Evolutionary conservation across 2,113 vertebrate species (phyloP).

Genomic region (Percopsis transmontana): DNA sequence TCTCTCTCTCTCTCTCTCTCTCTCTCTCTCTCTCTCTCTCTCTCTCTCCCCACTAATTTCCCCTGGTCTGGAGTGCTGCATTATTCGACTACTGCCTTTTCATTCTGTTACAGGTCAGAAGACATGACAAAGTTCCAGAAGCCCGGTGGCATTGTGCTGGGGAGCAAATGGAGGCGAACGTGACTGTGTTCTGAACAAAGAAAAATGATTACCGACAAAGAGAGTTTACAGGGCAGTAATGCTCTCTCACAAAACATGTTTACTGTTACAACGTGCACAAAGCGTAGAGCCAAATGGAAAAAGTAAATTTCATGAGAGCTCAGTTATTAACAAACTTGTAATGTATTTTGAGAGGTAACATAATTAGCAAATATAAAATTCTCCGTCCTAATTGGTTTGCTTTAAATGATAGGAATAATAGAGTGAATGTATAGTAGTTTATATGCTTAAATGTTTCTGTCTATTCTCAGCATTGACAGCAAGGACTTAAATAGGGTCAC

Average conservation of each 20-base stretch:
- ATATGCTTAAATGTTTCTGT: too few relatives aligned
- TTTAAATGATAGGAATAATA: too few relatives aligned
- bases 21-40: slow-evolving; percentile 14
- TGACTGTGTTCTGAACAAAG: slow-evolving; percentile 44
- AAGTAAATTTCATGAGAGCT: too few relatives aligned
- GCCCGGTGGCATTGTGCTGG: slow-evolving; percentile 29
- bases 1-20: not conserved
- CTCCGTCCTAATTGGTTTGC: too few relatives aligned
- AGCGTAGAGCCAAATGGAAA: too few relatives aligned
- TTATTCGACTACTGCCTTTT: slow-evolving; percentile 46
- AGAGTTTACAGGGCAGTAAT: slow-evolving; percentile 4
- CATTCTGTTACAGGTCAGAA: slow-evolving; percentile 70
- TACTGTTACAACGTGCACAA: not conserved
- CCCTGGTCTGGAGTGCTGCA: slow-evolving; percentile 50
- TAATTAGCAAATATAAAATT: too few relatives aligned
- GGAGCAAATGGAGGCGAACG: slow-evolving; percentile 42
- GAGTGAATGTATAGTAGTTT: too few relatives aligned
- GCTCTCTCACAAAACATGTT: not conserved
- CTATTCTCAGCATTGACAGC: too few relatives aligned
- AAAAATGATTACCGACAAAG: slow-evolving; percentile 40
- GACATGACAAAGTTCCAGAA: slow-evolving; percentile 64
- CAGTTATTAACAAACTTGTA: too few relatives aligned
- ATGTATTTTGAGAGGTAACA: too few relatives aligned
- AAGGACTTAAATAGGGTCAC: too few relatives aligned
- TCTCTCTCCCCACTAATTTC: slow-evolving; percentile 39